Evolutionary conservation across 2,888 invertebrate species (phyloP).

Genomic region (Eucera pruinosa): DNA sequence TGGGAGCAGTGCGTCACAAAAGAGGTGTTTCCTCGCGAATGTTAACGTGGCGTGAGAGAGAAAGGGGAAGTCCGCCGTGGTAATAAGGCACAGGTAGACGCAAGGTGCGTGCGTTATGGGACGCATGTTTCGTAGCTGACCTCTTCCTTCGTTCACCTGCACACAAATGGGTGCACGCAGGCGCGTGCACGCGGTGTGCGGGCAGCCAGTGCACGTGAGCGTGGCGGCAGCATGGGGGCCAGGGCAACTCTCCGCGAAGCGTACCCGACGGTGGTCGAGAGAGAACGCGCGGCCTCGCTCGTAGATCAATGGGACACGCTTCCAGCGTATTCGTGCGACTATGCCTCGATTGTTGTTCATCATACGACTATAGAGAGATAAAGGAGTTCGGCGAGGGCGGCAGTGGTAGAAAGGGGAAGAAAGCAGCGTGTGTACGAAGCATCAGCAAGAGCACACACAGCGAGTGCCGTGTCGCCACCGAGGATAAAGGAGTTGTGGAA

Average conservation of each 20-base stretch:
- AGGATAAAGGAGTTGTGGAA: conserved; percentile 75
- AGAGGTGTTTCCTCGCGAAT: conserved; percentile 41
- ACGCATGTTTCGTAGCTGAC: conserved; percentile 33
- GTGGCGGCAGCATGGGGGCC: conserved; percentile 12
- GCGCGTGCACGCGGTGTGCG: conserved; percentile 25
- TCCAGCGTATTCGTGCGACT: conserved; percentile 68
- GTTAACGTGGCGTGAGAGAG: not conserved
- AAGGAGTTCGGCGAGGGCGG: conserved; percentile 44
- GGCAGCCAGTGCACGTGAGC: conserved; percentile 18
- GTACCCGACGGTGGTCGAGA: conserved; percentile 58
- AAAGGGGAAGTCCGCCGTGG: conserved; percentile 37
- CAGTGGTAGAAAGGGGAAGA: conserved; percentile 1
- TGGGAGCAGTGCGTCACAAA: conserved; percentile 41
- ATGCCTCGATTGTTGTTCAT: conserved; percentile 70
- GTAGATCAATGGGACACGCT: conserved; percentile 75
- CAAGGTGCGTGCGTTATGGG: conserved; percentile 44
- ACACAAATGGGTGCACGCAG: conserved; percentile 19
- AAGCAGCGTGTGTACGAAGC: conserved; percentile 42
- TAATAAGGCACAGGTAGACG: conserved; percentile 38
- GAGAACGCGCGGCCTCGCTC: conserved; percentile 59
- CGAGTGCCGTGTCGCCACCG: conserved; percentile 66
- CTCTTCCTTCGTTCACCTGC: conserved; percentile 62
- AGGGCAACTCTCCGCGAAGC: conserved; percentile 9
- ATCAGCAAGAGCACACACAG: conserved; percentile 59
- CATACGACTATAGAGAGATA: conserved; percentile 52